Conservation (phyloP, 2,113 vertebrate species). For the Chlamydotis undulata region DNA sequence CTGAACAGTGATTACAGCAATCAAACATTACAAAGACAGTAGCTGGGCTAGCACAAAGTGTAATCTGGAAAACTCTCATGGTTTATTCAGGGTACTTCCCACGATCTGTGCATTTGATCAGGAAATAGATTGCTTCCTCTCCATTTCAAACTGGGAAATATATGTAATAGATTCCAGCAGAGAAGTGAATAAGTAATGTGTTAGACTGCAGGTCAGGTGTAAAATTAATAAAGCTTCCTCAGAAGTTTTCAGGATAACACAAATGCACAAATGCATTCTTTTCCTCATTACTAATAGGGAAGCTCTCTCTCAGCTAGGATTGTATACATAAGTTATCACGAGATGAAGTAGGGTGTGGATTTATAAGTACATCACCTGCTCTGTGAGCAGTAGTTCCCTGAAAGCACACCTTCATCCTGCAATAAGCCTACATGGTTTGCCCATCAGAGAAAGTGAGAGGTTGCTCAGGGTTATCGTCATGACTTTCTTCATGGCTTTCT, state of each 20-base stretch:
- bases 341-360: not conserved
- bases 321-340: not conserved
- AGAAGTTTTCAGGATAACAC: not conserved
- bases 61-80: not conserved
- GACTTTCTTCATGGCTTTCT: not conserved
- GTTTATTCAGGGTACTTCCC: slow-evolving; percentile 32
- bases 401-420: not conserved
- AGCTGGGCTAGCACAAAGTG: not conserved
- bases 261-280: not conserved
- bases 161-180: not conserved
- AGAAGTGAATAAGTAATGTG: not conserved
- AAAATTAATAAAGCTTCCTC: not conserved
- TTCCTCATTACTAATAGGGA: not conserved
- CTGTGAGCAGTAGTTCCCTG: not conserved
- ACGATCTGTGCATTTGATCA: not conserved
- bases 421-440: accelerated
- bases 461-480: not conserved
- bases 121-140: slow-evolving; percentile 10
- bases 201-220: not conserved
- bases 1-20: slow-evolving; percentile 10
- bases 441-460: not conserved
- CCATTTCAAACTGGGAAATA: not conserved
- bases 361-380: not conserved
- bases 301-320: not conserved
- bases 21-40: not conserved